A percentile compares a stretch with the other conserved stretches of the same genome.
Evolutionary conservation across 2,888 invertebrate genomes (phyloP).

Genomic region (Lysandra bellargus): DNA sequence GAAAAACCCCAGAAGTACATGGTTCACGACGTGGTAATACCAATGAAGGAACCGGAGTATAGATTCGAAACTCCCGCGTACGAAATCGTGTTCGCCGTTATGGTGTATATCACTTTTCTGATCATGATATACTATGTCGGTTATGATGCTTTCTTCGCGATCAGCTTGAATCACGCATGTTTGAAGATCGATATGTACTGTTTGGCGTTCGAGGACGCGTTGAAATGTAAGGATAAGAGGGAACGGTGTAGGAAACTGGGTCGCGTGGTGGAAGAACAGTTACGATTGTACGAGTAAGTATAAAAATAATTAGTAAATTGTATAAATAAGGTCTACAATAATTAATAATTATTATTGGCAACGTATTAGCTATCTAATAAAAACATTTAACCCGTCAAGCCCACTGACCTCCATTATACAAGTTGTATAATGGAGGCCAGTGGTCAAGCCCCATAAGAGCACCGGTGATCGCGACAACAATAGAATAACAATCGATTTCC

Average conservation of each 20-base stretch:
- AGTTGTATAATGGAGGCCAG: no score
- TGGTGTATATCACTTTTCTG: slow-evolving; percentile 45
- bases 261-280: slow-evolving; percentile 55
- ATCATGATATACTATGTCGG: slow-evolving; percentile 54
- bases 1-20: slow-evolving; percentile 50
- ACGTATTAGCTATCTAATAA: no score
- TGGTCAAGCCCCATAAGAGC: no score
- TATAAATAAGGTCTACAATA: no score
- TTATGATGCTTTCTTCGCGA: slow-evolving; percentile 59
- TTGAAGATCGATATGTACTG: slow-evolving; percentile 59
- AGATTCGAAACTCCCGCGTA: slow-evolving; percentile 54
- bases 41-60: slow-evolving; percentile 45
- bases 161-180: slow-evolving; percentile 59
- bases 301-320: not conserved
- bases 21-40: slow-evolving; percentile 58
- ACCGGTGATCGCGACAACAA: no score
- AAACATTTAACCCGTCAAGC: no score
- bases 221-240: slow-evolving; percentile 37
- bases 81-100: slow-evolving; percentile 53
- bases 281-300: slow-evolving; percentile 52
- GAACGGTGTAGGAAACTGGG: slow-evolving; percentile 43
- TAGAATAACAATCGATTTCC: no score
- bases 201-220: slow-evolving; percentile 51
- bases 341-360: no score
- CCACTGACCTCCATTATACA: no score